Conservation (phyloP, 2,888 invertebrate genomes). For the Nomada fabriciana region DNA sequence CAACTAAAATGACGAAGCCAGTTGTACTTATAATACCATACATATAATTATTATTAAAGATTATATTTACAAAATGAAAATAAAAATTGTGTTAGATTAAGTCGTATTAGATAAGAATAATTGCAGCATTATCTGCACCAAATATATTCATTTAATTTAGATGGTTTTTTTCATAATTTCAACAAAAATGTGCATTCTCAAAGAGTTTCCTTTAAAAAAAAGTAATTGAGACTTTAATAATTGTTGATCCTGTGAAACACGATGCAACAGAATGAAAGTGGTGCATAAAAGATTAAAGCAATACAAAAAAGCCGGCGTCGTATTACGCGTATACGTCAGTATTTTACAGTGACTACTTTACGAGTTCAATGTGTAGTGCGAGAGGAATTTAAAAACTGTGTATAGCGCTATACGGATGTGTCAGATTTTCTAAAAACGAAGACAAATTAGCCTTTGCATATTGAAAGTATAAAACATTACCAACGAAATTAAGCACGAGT, state of each 20-base stretch:
- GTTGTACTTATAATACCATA: background rate
- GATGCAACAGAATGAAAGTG: background rate
- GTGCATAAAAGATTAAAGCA: slow-evolving; percentile 34
- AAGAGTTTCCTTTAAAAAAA: background rate
- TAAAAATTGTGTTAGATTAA: background rate
- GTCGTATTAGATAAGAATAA: background rate
- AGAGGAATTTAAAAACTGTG: slow-evolving; percentile 51
- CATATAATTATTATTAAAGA: background rate
- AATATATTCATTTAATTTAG: background rate
- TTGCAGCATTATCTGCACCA: background rate
- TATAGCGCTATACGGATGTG: slow-evolving; percentile 28
- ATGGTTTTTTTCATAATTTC: background rate
- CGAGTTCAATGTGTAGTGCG: slow-evolving; percentile 42
- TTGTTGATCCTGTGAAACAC: slow-evolving; percentile 4
- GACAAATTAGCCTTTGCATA: slow-evolving; percentile 4
- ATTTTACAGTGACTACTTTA: slow-evolving; percentile 44
- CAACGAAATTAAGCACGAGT: slow-evolving; percentile 34
- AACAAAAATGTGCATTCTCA: background rate
- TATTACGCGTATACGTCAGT: slow-evolving; percentile 30
- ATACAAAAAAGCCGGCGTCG: slow-evolving; percentile 36
- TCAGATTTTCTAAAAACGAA: slow-evolving; percentile 20
- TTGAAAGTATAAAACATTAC: slow-evolving; percentile 13
- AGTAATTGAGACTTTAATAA: background rate
- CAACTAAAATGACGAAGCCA: background rate
- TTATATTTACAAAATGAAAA: background rate